Percentiles rank a stretch among this genome's conserved stretches.
These are phyloP conservation scores for Galeruca laticollis DNA, from an alignment of 2,888 invertebrate species.

Conservation along the genomic window DNA sequence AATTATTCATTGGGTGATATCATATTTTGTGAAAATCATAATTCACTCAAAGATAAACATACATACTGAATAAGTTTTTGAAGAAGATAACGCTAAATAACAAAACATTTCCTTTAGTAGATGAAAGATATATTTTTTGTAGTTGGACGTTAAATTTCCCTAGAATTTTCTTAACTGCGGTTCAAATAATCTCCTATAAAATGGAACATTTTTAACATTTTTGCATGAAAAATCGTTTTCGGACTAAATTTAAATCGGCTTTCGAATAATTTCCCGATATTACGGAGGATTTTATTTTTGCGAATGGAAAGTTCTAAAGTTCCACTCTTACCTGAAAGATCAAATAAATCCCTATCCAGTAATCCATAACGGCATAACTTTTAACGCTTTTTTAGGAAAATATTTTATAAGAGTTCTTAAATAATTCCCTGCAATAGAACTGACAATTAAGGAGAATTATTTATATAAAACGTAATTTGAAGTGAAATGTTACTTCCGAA, in stretches of 20 bases:
- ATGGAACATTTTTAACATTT: conserved; percentile 14
- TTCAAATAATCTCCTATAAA: neutral
- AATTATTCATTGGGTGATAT: too few relatives aligned
- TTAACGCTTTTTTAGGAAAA: neutral
- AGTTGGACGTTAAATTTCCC: neutral
- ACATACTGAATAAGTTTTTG: too few relatives aligned
- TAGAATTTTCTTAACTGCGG: neutral
- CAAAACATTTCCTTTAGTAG: too few relatives aligned
- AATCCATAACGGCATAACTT: conserved; percentile 48
- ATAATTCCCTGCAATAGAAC: too few relatives aligned
- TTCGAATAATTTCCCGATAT: conserved; percentile 17
- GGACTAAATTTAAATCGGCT: conserved; percentile 28
- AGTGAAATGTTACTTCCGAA: too few relatives aligned
- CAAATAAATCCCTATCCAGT: conserved; percentile 46
- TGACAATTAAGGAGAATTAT: too few relatives aligned
- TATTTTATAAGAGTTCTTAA: too few relatives aligned
- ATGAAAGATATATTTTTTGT: too few relatives aligned
- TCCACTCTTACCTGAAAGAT: conserved; percentile 25
- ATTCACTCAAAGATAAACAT: too few relatives aligned
- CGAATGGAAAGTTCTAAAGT: conserved; percentile 33
- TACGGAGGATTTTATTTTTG: conserved; percentile 33
- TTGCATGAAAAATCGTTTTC: conserved; percentile 25
- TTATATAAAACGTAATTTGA: too few relatives aligned
- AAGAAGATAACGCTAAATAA: too few relatives aligned
- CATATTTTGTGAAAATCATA: too few relatives aligned